phyloP scores from a whole-genome alignment of 1,140 invertebrate species.

The Solenopsis fugax region DNA sequence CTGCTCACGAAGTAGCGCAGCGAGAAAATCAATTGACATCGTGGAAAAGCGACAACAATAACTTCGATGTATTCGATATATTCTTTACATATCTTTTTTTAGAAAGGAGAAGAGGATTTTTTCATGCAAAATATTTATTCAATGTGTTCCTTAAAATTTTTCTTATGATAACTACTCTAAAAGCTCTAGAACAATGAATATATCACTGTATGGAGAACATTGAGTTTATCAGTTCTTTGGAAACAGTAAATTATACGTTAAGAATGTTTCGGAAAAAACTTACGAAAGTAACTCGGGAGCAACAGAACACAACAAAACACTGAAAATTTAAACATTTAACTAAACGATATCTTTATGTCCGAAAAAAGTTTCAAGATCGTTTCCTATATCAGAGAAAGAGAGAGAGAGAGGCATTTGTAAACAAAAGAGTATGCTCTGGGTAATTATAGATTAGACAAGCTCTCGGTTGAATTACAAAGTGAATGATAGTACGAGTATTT shows the following conservation, averaged over 20 bases:
- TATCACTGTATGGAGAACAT: not conserved
- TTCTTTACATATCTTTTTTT: no score
- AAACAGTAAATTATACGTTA: not conserved
- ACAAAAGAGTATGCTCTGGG: constrained; percentile 2
- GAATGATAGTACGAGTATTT: not conserved
- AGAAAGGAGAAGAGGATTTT: no score
- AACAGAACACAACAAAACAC: constrained; percentile 12
- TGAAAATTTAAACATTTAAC: constrained; percentile 18
- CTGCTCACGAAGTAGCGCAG: no score
- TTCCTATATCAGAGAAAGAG: not conserved
- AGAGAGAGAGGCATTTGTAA: constrained; percentile 5
- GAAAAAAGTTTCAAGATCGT: constrained; percentile 31
- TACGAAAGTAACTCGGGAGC: not conserved
- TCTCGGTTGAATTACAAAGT: constrained; percentile 29
- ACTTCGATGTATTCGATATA: no score
- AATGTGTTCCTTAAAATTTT: not conserved
- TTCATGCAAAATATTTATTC: not conserved
- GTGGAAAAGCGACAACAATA: no score
- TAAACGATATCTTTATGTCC: constrained; percentile 16
- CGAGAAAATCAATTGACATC: no score
- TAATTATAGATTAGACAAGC: constrained; percentile 28
- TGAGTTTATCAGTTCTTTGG: not conserved
- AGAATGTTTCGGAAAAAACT: not conserved
- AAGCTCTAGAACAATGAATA: not conserved
- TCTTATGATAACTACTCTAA: not conserved